Evolutionary conservation across 2,888 invertebrate species (phyloP).

Genomic region (Amiota minor): DNA sequence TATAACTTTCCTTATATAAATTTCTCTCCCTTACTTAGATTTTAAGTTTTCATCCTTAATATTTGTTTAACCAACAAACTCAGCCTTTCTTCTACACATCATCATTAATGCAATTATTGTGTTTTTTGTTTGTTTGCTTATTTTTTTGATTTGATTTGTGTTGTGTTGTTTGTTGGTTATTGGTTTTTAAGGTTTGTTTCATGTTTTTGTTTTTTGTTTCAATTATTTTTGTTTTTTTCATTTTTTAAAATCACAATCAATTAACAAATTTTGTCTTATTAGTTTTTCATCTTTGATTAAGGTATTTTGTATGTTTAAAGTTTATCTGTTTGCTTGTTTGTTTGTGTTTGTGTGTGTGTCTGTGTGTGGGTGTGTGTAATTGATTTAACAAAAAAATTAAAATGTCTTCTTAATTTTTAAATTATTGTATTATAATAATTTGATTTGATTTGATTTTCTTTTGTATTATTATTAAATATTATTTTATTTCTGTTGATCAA

Average conservation of each 20-base stretch:
- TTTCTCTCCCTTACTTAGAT: conserved; percentile 20
- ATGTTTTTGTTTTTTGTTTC: not conserved
- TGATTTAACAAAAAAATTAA: too few relatives aligned
- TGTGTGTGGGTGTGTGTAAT: too few relatives aligned
- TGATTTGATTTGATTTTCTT: too few relatives aligned
- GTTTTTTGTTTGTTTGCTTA: not conserved
- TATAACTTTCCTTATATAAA: conserved; percentile 19
- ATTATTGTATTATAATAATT: too few relatives aligned
- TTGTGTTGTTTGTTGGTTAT: not conserved
- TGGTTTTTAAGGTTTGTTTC: not conserved
- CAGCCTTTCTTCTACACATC: not conserved
- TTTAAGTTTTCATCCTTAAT: conserved; percentile 24
- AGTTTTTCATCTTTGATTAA: not conserved
- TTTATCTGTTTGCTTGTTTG: too few relatives aligned
- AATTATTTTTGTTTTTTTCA: not conserved
- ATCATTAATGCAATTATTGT: not conserved
- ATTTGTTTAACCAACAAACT: conserved; percentile 23
- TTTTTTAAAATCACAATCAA: conserved; percentile 23
- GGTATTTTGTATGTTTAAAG: too few relatives aligned
- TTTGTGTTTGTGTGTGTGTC: too few relatives aligned
- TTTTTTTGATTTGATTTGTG: not conserved
- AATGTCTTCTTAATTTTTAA: too few relatives aligned
- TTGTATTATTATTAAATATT: not conserved
- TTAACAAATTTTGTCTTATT: conserved; percentile 27
- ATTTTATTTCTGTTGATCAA: not conserved